Percentiles rank a stretch among this genome's conserved stretches.
These are phyloP conservation scores for Monodelphis domestica DNA, from an alignment of 2,797 vertebrate species.

Conservation along the genomic window DNA sequence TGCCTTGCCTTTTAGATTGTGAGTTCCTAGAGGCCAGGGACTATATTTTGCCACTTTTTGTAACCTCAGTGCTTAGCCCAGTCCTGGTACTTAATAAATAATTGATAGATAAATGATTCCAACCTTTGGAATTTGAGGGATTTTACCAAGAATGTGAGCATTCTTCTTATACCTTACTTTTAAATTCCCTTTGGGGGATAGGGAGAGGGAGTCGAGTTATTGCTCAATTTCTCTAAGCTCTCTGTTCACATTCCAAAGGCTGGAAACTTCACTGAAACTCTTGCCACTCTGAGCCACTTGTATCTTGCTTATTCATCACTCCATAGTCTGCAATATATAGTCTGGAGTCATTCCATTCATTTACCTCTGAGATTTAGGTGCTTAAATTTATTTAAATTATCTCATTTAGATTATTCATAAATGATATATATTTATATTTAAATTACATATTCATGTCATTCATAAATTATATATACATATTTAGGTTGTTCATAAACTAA, in stretches of 20 bases:
- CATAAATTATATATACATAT: too few relatives aligned
- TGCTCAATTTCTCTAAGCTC: background rate
- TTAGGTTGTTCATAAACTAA: background rate
- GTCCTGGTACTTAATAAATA: background rate
- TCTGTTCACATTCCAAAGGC: background rate
- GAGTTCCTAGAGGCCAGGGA: background rate
- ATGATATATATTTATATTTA: too few relatives aligned
- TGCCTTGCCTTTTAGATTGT: background rate
- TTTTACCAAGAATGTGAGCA: background rate
- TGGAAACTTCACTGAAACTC: background rate
- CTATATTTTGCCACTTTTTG: background rate
- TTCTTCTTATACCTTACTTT: background rate
- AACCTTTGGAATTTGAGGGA: background rate
- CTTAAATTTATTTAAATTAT: too few relatives aligned
- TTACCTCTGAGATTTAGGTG: background rate
- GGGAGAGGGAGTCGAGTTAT: background rate
- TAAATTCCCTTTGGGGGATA: background rate
- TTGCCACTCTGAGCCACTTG: too few relatives aligned
- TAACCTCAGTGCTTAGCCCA: background rate
- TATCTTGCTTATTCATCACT: background rate
- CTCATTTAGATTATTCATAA: too few relatives aligned
- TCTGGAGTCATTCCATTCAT: background rate
- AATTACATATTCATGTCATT: too few relatives aligned
- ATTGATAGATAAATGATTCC: background rate
- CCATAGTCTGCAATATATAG: background rate